Percentiles rank a stretch among this genome's conserved stretches.
Evolutionary conservation across 2,888 invertebrate genomes (phyloP).

Genomic region (Artemia sp.): DNA sequence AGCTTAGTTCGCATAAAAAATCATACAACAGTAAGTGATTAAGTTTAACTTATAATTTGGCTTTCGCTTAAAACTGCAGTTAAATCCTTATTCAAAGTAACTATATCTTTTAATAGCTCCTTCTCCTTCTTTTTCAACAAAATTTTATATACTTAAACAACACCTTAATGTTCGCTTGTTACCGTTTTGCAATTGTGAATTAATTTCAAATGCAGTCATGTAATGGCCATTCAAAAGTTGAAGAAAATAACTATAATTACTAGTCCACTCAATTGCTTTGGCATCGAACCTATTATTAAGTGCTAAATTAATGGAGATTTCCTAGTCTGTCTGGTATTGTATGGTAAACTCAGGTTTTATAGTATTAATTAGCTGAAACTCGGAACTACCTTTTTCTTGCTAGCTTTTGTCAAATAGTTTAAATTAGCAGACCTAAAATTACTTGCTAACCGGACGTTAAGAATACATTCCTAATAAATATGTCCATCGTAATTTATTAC

Average conservation of each 20-base stretch:
- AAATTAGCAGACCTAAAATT: constrained; percentile 7
- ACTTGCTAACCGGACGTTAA: not conserved
- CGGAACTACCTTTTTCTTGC: constrained; percentile 11
- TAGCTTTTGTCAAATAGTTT: constrained; percentile 13
- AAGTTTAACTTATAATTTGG: no score
- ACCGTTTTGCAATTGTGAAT: constrained; percentile 12
- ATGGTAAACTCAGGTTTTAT: constrained; percentile 5
- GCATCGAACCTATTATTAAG: not conserved
- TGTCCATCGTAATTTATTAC: not conserved
- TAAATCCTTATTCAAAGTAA: no score
- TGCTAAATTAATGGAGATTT: constrained; percentile 9
- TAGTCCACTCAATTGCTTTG: constrained; percentile 14
- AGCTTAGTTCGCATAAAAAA: no score
- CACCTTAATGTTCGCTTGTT: constrained; percentile 4
- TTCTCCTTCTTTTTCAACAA: no score
- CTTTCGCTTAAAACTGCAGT: no score
- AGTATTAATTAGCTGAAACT: constrained; percentile 2
- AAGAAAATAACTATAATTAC: constrained; percentile 15
- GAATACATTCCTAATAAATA: not conserved
- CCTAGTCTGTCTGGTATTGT: not conserved
- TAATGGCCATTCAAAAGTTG: not conserved
- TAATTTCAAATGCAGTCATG: constrained; percentile 5
- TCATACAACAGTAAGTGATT: no score
- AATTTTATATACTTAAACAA: no score
- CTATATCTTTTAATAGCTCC: no score